Evolutionary conservation across 2,113 vertebrate species (phyloP).

Genomic region (Ophiodon elongatus): DNA sequence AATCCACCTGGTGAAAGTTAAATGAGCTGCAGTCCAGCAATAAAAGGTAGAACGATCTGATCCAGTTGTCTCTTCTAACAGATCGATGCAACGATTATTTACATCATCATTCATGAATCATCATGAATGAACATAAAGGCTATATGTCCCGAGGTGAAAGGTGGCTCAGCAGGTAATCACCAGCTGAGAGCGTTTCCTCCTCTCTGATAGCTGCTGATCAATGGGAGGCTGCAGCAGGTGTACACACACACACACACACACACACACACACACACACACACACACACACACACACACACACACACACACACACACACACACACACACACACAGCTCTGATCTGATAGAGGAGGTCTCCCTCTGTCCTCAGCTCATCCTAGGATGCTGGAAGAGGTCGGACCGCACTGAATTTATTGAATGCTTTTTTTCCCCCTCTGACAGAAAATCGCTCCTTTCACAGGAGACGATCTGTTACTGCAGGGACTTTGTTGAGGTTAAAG

Average conservation of each 20-base stretch:
- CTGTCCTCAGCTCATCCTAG: slow-evolving; percentile 26
- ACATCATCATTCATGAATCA: not conserved
- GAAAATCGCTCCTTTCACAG: too few relatives aligned
- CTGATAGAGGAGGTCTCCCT: slow-evolving; percentile 57
- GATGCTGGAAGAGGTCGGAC: not conserved
- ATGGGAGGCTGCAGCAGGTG: slow-evolving; percentile 24
- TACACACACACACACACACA: not conserved
- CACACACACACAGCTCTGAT: slow-evolving; percentile 53
- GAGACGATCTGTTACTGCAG: not conserved
- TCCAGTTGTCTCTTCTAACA: not conserved
- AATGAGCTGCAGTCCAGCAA: not conserved
- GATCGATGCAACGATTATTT: not conserved
- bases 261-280: not conserved
- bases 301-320: not conserved
- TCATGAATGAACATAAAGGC: not conserved
- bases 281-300: slow-evolving; percentile 1
- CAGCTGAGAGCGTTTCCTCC: slow-evolving; percentile 50
- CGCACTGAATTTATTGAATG: not conserved
- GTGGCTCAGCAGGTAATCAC: slow-evolving; percentile 56
- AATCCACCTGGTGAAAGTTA: not conserved
- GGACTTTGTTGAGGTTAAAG: not conserved
- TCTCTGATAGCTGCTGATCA: slow-evolving; percentile 55
- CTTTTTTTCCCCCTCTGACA: too few relatives aligned
- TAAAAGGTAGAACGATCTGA: not conserved
- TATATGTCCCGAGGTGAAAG: slow-evolving; percentile 51